phyloP scores from a whole-genome alignment of 2,888 invertebrate species.

The Linnaemya tessellans region DNA sequence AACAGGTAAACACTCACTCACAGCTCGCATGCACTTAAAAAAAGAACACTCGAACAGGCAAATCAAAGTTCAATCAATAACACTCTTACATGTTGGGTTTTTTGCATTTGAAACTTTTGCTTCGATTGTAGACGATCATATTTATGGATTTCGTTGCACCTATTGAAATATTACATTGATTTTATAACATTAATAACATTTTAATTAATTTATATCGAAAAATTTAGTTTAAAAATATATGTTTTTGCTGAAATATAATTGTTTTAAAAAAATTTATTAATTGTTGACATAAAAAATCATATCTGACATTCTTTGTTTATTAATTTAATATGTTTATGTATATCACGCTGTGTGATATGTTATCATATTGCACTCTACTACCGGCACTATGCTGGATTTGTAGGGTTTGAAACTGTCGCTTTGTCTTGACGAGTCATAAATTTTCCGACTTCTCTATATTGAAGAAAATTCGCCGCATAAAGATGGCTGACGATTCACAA shows the following conservation, averaged over 20 bases:
- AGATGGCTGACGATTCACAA: too few relatives aligned
- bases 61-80: constrained; percentile 16
- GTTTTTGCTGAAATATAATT: too few relatives aligned
- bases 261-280: not conserved
- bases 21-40: not conserved
- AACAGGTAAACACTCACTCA: constrained; percentile 1
- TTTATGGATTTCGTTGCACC: not conserved
- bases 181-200: constrained; percentile 41
- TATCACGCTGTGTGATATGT: not conserved
- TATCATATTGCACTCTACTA: not conserved
- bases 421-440: too few relatives aligned
- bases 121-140: not conserved
- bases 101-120: not conserved
- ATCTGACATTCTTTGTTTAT: not conserved
- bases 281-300: not conserved
- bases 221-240: constrained; percentile 4
- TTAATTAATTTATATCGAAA: constrained; percentile 17
- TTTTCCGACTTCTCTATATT: too few relatives aligned
- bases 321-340: not conserved
- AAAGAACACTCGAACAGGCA: not conserved
- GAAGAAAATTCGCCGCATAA: too few relatives aligned
- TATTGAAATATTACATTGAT: constrained; percentile 38
- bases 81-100: constrained; percentile 4
- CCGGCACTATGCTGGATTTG: not conserved
- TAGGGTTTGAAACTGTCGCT: not conserved